A percentile compares a stretch with the other conserved stretches of the same genome.
Conservation (phyloP, 1,140 invertebrate genomes). For the Halotydeus destructor region DNA sequence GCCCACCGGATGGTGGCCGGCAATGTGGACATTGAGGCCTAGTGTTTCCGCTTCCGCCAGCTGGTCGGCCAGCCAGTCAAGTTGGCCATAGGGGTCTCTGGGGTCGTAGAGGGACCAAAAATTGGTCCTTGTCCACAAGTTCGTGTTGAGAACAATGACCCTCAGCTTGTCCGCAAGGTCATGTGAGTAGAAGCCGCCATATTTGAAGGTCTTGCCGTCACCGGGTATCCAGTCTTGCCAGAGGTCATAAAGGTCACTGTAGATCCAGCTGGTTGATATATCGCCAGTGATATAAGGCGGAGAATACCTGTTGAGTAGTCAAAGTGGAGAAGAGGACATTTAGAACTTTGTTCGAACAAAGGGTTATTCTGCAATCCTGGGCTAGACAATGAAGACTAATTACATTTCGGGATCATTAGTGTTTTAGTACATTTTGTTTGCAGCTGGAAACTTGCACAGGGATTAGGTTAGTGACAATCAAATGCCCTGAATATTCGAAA, state of each 20-base stretch:
- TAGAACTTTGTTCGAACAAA: no score
- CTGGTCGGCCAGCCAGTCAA: conserved; percentile 11
- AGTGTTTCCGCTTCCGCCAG: conserved; percentile 4
- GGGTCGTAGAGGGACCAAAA: conserved; percentile 11
- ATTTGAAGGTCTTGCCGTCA: conserved; percentile 6
- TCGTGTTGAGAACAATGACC: conserved; percentile 12
- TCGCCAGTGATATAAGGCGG: no score
- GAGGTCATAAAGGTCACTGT: conserved; percentile 6
- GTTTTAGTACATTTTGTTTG: no score
- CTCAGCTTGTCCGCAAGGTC: conserved; percentile 2
- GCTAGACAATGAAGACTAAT: no score
- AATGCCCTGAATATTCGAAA: no score
- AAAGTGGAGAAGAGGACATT: no score
- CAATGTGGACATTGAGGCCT: conserved; percentile 9
- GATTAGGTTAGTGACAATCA: no score
- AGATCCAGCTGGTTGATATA: no score
- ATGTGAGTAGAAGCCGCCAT: conserved; percentile 11
- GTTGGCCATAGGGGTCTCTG: conserved; percentile 11
- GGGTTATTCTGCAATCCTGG: no score
- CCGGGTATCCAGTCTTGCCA: conserved; percentile 11
- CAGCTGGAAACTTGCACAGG: no score
- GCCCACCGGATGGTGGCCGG: conserved; percentile 10
- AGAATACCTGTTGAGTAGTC: no score
- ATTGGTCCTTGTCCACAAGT: background rate
- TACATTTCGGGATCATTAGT: no score